Conservation (phyloP, 2,113 vertebrate genomes). For the Prionailurus viverrinus region DNA sequence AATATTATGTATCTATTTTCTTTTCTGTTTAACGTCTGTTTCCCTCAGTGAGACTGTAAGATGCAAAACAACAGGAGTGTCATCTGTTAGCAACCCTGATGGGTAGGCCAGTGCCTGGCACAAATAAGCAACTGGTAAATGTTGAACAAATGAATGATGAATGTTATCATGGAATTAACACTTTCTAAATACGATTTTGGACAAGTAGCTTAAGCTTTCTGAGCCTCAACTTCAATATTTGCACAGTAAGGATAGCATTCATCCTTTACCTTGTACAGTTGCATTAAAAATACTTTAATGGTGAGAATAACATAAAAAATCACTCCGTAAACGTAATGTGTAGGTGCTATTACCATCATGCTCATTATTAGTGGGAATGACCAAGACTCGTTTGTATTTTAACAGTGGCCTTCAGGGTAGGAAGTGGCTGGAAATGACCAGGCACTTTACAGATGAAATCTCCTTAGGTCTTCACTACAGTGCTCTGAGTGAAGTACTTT, state of each 20-base stretch:
- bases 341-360: background rate
- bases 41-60: background rate
- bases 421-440: background rate
- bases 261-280: background rate
- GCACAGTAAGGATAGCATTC: background rate
- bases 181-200: background rate
- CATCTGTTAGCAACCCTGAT: background rate
- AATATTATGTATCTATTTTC: background rate
- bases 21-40: background rate
- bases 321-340: background rate
- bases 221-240: constrained; percentile 17
- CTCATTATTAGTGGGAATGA: background rate
- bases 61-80: background rate
- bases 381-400: background rate
- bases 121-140: background rate
- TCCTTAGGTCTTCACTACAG: background rate
- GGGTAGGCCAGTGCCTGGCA: background rate
- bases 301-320: background rate
- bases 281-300: background rate
- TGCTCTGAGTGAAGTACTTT: background rate
- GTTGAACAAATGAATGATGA: background rate
- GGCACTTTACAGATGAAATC: background rate
- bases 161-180: background rate
- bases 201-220: background rate
- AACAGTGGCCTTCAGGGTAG: background rate